These are phyloP conservation scores for Bungarus multicinctus DNA, from an alignment of 2,113 vertebrate genomes.

Conservation along the genomic window DNA sequence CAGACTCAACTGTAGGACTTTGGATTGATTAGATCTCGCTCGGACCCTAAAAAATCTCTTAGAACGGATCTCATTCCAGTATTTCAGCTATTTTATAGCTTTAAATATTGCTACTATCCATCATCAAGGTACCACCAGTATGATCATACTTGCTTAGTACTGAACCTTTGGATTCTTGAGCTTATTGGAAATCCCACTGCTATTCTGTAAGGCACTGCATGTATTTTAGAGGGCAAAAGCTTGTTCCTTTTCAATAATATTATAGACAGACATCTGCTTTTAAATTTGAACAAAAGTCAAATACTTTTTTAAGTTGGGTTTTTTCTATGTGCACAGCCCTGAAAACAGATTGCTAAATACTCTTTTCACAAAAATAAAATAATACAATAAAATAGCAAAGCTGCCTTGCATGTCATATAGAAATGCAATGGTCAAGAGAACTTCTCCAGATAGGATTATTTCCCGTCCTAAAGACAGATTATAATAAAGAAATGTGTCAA, in stretches of 20 bases:
- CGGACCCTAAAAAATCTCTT: neutral
- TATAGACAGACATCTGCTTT: slow-evolving; percentile 12
- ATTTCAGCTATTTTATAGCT: neutral
- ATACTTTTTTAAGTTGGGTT: neutral
- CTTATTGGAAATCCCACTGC: neutral
- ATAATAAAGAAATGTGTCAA: slow-evolving; percentile 65
- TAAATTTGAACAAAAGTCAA: slow-evolving; percentile 6
- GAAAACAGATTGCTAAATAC: neutral
- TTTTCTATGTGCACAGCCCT: neutral
- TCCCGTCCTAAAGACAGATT: slow-evolving; percentile 17
- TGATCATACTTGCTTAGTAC: neutral
- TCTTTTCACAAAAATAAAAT: neutral
- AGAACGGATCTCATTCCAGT: too few relatives aligned
- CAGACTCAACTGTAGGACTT: neutral
- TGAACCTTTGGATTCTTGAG: neutral
- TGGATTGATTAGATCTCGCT: neutral
- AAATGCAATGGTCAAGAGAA: slow-evolving; percentile 31
- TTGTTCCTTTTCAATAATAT: neutral
- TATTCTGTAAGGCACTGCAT: neutral
- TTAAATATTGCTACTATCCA: neutral
- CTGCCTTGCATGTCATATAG: slow-evolving; percentile 33
- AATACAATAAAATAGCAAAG: slow-evolving; percentile 19
- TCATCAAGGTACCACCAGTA: neutral
- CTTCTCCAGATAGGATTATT: slow-evolving; percentile 37
- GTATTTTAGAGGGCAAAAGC: neutral